Base-by-base conservation (phyloP, 2,113 vertebrate species). In the Caranx melampygus region DNA sequence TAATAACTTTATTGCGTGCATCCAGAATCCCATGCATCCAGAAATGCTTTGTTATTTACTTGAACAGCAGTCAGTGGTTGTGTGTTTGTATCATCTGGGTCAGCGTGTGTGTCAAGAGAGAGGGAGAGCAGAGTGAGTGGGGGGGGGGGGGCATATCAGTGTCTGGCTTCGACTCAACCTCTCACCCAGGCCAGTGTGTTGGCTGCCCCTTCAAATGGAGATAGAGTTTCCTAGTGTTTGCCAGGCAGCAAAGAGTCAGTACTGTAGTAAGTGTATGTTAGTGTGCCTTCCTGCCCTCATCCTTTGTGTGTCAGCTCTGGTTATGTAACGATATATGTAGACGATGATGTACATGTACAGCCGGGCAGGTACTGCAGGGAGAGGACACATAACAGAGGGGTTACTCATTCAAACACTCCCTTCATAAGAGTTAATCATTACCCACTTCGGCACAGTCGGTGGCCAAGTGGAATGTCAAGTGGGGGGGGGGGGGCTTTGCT, bases 401-500 rank as follows among this genome's bases (percentile, higher is more conserved):
- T 82, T 78, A 82, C 15, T 87, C 65, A 78, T 80, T 78, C 62
- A 75, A 81, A 82, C 79, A 33, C 71, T 86, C 78, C 51, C 52
- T 72, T 60, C 11, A 5, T 65, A 55, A 21, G 57, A 52, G 88
- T 89, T 92, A 90, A 93, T 93, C 85, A 92, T 92, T 91, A 79
- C 51, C 78, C 60, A 10, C 69, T 75, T 60, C 1, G 55, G 65
- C 72, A 31, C 75, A 59, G 84, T 73, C 64, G 65, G 47, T 79
- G 73, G 74, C 65, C 81, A 2, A 71, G 61, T 62, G 78, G 84
- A 88, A 88, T 76, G 84, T 75, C 34, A 20, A 80, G 33, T 10
- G 10, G 40, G 37, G 37, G 37, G 10, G 7, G 7, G 51, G 14
- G 51, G 40, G 75, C 71, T 84, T 82, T 79, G 44, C 67, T 72